Evolutionary conservation across 2,113 vertebrate species (phyloP), one percentile per base, ranked within the genome.

Genomic region (Eclectus roratus): DNA sequence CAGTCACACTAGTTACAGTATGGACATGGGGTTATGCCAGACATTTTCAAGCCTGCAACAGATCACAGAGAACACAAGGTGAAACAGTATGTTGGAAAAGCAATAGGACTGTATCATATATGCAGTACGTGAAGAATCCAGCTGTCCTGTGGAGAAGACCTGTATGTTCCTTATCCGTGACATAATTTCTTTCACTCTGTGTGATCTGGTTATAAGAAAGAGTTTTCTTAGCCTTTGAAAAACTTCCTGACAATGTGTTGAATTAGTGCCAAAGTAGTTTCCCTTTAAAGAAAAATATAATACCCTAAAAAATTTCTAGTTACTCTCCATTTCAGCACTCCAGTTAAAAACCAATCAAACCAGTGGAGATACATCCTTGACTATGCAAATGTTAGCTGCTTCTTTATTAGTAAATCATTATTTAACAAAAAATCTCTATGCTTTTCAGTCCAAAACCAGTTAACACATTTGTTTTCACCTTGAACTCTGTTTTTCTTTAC

Each of bases 131-230:
- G 27, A 35, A 52, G 47, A 87, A n/a, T 41, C 29, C 77, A 76
- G 1, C 39, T 60, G 21, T 91, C 35, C 44, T 76, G 39, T 1
- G 1, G 65, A 60, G 55, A 64, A 78, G 56, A 55, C 21, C 16
- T 0, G 0, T 21, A 8, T 71, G 58, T 63, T 80, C 16, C 55
- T 74, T 13, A 5, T 29, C 5, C 2, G 6, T 80, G 44, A 7
- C 7, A 7, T n/a, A 25, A 27, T 71, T 80, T 70, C 71, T 90
- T 64, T 88, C 55, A 28, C 27, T 71, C 24, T 37, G 18, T 72
- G 41, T 13, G 6, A 29, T 69, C 27, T 89, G 29, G 37, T 89
- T 78, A 10, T 55, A 50, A 50, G 33, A 29, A 82, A 10, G n/a
- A 72, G 8, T 50, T 74, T 21, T 65, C 46, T 56, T 35, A 70